Evolutionary conservation across 2,888 invertebrate genomes (phyloP), one percentile per base, ranked within the genome.

Genomic region (Hyppa rectilinea): DNA sequence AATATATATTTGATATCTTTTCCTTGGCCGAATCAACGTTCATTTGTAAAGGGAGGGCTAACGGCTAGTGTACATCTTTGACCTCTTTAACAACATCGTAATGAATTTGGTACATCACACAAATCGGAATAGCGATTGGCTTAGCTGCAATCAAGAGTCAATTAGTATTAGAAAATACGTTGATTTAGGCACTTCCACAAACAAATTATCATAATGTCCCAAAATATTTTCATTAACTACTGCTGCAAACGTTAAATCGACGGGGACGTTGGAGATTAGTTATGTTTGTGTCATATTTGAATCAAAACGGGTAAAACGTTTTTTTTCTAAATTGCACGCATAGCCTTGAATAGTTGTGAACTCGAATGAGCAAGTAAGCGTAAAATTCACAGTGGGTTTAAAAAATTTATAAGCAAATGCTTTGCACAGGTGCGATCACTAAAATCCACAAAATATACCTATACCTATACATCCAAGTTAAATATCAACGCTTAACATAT

Each of bases 291-390:
- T 64, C 62, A 52, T 62, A 49, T 60, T 59, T 68, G 50, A 80
- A 72, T 50, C 56, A 59, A 61, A 62, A 60, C 71, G 67, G 67
- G 34, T 40, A 40, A n/a, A 62, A 61, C 75, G 26, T 71, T 71
- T 83, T 67, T 47, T 67, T 66, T 63, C 59, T 61, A 73, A 80
- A 83, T 83, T 76, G 71, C 77, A 73, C 55, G 53, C 0, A 45
- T 9, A 68, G 45, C 85, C 81, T 80, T 78, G 83, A 72, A 71
- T 59, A 52, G 64, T 66, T 71, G 74, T 75, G 38, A 71, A 71
- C 72, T 72, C 64, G 20, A 74, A 75, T 70, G 45, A 70, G 58
- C 70, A 76, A 81, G 75, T 78, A 82, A 71, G 74, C 76, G 69
- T 71, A 60, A 66, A 59, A 78, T 82, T 72, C 47, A 71, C 43